Conservation (phyloP, 2,888 invertebrate genomes). For the Apeira syringaria region DNA sequence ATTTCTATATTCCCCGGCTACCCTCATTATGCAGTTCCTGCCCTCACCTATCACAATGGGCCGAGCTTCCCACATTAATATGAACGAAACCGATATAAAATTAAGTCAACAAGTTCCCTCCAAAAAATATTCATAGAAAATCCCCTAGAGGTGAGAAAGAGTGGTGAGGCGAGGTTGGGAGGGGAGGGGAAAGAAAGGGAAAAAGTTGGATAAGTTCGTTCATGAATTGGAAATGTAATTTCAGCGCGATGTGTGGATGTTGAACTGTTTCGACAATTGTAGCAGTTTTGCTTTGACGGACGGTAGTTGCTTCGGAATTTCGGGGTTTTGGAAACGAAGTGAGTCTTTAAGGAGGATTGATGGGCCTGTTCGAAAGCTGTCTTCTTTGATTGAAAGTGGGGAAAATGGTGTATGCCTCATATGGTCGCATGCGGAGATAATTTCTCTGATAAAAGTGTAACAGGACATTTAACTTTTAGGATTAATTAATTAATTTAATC, state of each 20-base stretch:
- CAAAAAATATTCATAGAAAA: slow-evolving; percentile 80
- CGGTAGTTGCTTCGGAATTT: not conserved
- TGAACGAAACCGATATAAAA: slow-evolving; percentile 73
- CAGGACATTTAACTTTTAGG: too few species aligned
- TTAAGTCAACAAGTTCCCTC: slow-evolving; percentile 78
- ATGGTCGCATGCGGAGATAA: too few species aligned
- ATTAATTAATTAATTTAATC: too few species aligned
- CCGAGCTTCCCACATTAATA: slow-evolving; percentile 37
- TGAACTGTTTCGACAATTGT: slow-evolving; percentile 66
- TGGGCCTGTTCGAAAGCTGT: not conserved
- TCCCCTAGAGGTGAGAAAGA: slow-evolving; percentile 50
- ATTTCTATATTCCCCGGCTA: too few species aligned
- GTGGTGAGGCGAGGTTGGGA: slow-evolving; percentile 32
- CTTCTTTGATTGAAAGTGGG: not conserved
- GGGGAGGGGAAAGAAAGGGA: slow-evolving; percentile 44
- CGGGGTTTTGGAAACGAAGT: not conserved
- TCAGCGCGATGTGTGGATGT: slow-evolving; percentile 60
- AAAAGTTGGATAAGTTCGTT: slow-evolving; percentile 62
- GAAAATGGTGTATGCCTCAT: not conserved
- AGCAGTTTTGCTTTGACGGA: slow-evolving; percentile 30
- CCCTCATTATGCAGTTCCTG: slow-evolving; percentile 13
- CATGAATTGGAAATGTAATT: slow-evolving; percentile 84
- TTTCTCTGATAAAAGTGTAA: too few species aligned
- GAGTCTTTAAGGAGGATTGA: not conserved
- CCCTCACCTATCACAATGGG: slow-evolving; percentile 18